phyloP scores from a whole-genome alignment of 2,797 vertebrate genomes.

The Propithecus perrieri region DNA sequence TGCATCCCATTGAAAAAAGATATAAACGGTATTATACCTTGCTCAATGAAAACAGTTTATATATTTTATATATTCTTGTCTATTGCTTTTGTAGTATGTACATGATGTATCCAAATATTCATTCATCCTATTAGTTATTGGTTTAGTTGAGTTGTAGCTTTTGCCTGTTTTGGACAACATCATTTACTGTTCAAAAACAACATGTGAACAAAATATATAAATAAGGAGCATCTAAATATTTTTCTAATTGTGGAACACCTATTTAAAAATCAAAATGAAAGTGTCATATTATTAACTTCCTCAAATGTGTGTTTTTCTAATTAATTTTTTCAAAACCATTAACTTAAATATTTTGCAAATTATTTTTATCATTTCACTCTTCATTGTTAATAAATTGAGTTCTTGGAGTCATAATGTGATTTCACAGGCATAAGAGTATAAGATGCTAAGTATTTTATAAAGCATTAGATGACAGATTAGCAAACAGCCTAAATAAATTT shows the following conservation, averaged over 20 bases:
- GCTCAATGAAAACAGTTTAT: slow-evolving; percentile 5
- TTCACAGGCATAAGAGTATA: slow-evolving; percentile 34
- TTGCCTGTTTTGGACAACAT: not conserved
- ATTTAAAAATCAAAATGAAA: not conserved
- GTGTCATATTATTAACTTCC: not conserved
- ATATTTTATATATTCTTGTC: not conserved
- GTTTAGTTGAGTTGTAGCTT: not conserved
- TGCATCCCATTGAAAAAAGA: not conserved
- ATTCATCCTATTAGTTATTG: not conserved
- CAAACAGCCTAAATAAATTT: slow-evolving; percentile 22
- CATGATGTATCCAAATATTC: not conserved
- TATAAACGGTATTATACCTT: not conserved
- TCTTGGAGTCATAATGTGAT: slow-evolving; percentile 28
- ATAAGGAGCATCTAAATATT: not conserved
- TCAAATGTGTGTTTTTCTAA: not conserved
- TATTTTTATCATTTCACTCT: slow-evolving; percentile 2
- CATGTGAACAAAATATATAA: not conserved
- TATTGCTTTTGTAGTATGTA: not conserved
- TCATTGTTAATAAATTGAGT: not conserved
- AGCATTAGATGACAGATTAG: slow-evolving; percentile 17
- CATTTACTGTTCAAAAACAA: not conserved
- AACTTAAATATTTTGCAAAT: slow-evolving; percentile 12
- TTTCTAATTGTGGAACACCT: slow-evolving; percentile 10
- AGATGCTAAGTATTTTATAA: slow-evolving; percentile 29
- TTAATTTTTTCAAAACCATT: not conserved